Evolutionary conservation across 2,888 invertebrate genomes (phyloP).

Genomic region (Luperina nickerlii): DNA sequence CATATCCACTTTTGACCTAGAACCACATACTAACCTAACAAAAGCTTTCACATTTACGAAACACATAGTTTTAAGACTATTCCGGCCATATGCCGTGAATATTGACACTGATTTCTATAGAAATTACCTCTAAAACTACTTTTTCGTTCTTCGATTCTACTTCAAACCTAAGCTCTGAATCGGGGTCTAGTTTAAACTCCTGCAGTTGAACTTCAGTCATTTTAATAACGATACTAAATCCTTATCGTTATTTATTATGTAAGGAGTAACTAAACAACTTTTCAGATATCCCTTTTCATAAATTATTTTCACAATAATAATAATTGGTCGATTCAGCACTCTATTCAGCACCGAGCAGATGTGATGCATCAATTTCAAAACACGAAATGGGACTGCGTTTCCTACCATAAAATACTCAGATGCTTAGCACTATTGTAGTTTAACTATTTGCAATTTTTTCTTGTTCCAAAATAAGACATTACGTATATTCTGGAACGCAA

Average conservation of each 20-base stretch:
- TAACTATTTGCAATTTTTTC: not conserved
- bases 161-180: constrained; percentile 98
- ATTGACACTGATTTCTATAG: not conserved
- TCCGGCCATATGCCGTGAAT: not conserved
- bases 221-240: constrained; percentile 40
- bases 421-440: constrained; percentile 4
- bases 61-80: not conserved
- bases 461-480: not conserved
- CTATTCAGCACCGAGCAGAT: constrained; percentile 24
- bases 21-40: constrained; percentile 59
- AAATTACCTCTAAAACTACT: constrained; percentile 93
- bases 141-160: constrained; percentile 96
- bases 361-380: constrained; percentile 28
- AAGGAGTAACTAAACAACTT: constrained; percentile 11
- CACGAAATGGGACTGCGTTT: constrained; percentile 28
- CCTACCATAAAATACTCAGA: not conserved
- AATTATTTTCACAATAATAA: not conserved
- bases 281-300: not conserved
- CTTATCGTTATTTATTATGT: constrained; percentile 1
- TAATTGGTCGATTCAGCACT: constrained; percentile 16
- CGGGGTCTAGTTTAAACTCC: constrained; percentile 96
- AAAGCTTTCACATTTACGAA: not conserved
- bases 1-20: constrained; percentile 96
- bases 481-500: not conserved
- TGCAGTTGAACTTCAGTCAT: constrained; percentile 89